Conservation (phyloP, 2,113 vertebrate genomes). For the Ophthalmolycus amberensis region DNA sequence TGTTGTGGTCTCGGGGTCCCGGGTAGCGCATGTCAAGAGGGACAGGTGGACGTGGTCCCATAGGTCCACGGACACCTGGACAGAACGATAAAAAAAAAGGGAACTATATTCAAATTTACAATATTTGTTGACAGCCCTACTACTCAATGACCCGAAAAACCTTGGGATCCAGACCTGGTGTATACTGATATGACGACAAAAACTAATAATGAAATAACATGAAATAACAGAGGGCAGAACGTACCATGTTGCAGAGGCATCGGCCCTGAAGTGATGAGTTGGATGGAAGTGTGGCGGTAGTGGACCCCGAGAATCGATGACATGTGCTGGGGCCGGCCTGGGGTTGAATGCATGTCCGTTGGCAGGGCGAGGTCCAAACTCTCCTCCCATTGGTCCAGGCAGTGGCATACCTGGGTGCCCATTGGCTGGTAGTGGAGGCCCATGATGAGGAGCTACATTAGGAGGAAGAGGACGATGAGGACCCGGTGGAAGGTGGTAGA, state of each 20-base stretch:
- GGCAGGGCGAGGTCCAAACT: constrained; percentile 68
- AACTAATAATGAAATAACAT: neutral
- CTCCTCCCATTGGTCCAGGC: constrained; percentile 69
- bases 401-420: constrained; percentile 72
- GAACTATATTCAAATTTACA: neutral
- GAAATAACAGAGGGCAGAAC: neutral
- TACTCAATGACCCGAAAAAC: neutral
- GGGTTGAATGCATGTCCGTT: constrained; percentile 72
- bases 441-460: constrained; percentile 54
- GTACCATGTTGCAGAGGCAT: constrained; percentile 79
- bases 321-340: constrained; percentile 60
- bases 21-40: constrained; percentile 77
- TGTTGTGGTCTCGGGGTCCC: constrained; percentile 68
- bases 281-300: constrained; percentile 71
- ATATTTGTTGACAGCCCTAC: neutral
- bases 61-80: constrained; percentile 72
- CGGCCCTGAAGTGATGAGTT: constrained; percentile 76
- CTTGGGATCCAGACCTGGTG: neutral
- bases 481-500: constrained; percentile 64
- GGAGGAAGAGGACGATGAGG: constrained; percentile 55
- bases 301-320: constrained; percentile 61
- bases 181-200: neutral
- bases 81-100: neutral
- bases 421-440: constrained; percentile 67
- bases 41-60: constrained; percentile 81